Conservation (phyloP, 2,888 invertebrate genomes). For the Amblyteles armatorius region DNA sequence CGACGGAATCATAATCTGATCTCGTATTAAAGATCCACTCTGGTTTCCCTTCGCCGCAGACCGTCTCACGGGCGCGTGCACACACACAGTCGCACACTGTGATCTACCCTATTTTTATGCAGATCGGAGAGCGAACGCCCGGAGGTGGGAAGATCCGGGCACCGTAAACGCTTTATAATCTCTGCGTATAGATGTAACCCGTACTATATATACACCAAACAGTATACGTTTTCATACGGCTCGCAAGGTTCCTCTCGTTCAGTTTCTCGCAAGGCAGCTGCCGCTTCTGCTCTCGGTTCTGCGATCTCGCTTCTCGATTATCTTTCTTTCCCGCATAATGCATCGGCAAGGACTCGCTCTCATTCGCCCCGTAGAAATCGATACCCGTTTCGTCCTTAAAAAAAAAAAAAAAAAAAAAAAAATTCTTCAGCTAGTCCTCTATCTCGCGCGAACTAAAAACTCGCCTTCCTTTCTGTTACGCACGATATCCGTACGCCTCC, state of each 20-base stretch:
- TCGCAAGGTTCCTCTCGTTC: constrained; percentile 68
- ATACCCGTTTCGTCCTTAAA: background rate
- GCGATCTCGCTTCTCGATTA: constrained; percentile 69
- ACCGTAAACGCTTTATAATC: constrained; percentile 83
- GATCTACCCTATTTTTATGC: constrained; percentile 82
- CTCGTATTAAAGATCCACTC: constrained; percentile 82
- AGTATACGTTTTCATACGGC: constrained; percentile 64
- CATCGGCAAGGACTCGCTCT: constrained; percentile 64
- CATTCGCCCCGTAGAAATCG: constrained; percentile 48
- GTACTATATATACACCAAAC: constrained; percentile 41
- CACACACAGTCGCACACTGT: constrained; percentile 35
- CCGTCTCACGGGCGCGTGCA: constrained; percentile 57
- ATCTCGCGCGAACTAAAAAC: constrained; percentile 4
- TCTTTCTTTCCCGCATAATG: constrained; percentile 56
- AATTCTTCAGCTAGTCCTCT: background rate
- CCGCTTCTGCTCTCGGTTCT: constrained; percentile 60
- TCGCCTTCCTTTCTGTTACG: constrained; percentile 2
- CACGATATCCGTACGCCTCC: constrained; percentile 42
- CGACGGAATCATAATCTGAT: constrained; percentile 83
- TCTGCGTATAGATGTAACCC: constrained; percentile 70
- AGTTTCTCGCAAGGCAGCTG: constrained; percentile 79
- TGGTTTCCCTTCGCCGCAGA: constrained; percentile 64
- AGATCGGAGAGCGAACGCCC: constrained; percentile 81
- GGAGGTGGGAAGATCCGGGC: constrained; percentile 80
- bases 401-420: background rate